phyloP scores from a whole-genome alignment of 2,888 invertebrate species.

The Leucoma salicis region DNA sequence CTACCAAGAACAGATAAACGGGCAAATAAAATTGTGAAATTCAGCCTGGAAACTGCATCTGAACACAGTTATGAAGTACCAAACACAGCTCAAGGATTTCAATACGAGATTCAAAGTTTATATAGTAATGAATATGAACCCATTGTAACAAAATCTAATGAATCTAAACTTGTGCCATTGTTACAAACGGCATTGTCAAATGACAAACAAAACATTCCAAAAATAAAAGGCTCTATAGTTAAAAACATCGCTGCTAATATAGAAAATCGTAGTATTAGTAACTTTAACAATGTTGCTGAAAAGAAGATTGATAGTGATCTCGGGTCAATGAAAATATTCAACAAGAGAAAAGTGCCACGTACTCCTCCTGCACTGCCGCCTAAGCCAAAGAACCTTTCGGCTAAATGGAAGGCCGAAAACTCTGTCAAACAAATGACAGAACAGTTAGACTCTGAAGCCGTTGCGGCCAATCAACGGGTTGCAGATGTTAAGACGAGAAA shows the following conservation, averaged over 20 bases:
- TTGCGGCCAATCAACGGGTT: conserved; percentile 82
- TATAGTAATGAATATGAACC: conserved; percentile 90
- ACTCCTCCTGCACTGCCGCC: conserved; percentile 90
- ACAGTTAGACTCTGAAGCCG: conserved; percentile 80
- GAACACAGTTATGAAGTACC: conserved; percentile 85
- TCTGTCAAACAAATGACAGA: conserved; percentile 66
- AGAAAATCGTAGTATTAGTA: conserved; percentile 65
- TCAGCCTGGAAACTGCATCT: conserved; percentile 76
- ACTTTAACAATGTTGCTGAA: conserved; percentile 61
- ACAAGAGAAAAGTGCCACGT: conserved; percentile 82
- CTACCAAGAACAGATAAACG: conserved; percentile 72
- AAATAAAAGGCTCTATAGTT: conserved; percentile 76
- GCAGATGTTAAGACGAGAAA: conserved; percentile 80
- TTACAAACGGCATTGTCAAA: conserved; percentile 49
- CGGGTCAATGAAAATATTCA: conserved; percentile 73
- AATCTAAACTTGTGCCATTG: conserved; percentile 57
- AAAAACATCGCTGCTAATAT: conserved; percentile 78
- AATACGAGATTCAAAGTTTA: conserved; percentile 84
- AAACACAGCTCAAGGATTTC: conserved; percentile 76
- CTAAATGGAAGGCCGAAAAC: conserved; percentile 84
- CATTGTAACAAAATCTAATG: conserved; percentile 79
- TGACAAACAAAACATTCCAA: conserved; percentile 60
- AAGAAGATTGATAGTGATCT: conserved; percentile 63
- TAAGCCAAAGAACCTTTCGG: conserved; percentile 88
- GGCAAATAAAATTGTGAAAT: conserved; percentile 76